A percentile compares a stretch with the other conserved stretches of the same genome.
These are phyloP conservation scores for Hyposoter dolosus DNA, from an alignment of 2,888 invertebrate species.

Conservation along the genomic window DNA sequence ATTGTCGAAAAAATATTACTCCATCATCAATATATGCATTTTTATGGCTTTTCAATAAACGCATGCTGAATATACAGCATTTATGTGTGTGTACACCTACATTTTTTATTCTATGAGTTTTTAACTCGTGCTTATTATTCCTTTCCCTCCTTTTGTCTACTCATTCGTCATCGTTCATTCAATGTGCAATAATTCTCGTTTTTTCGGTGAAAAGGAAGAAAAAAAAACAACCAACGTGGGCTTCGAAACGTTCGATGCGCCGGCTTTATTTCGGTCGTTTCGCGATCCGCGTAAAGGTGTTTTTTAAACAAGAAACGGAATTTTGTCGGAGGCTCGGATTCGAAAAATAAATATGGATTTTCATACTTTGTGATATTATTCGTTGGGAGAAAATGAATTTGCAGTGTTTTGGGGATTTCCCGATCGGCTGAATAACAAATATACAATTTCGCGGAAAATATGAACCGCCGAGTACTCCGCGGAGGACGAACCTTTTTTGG, in stretches of 20 bases:
- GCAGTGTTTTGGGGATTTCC: neutral
- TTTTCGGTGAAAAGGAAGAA: neutral
- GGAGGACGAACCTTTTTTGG: conserved; percentile 49
- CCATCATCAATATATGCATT: neutral
- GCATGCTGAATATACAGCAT: conserved; percentile 50
- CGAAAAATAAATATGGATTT: neutral
- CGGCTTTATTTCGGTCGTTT: neutral
- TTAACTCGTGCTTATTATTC: conserved; percentile 32
- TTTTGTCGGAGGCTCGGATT: neutral
- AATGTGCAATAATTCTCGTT: neutral
- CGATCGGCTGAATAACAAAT: neutral
- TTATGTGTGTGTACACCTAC: conserved; percentile 19
- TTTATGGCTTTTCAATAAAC: conserved; percentile 48
- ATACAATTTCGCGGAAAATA: neutral
- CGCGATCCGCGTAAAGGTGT: neutral
- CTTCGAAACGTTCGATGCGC: neutral
- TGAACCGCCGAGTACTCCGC: neutral
- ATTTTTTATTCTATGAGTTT: conserved; percentile 16
- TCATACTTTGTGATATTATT: neutral
- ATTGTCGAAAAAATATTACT: conserved; percentile 4
- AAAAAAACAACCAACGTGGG: neutral
- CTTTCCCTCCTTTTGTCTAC: conserved; percentile 39
- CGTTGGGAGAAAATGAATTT: neutral
- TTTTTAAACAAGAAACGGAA: neutral
- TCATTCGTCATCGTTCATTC: conserved; percentile 17